Percentiles rank a stretch among this genome's conserved stretches.
phyloP scores from a whole-genome alignment of 2,888 invertebrate species.

The Lasioglossum calceatum region DNA sequence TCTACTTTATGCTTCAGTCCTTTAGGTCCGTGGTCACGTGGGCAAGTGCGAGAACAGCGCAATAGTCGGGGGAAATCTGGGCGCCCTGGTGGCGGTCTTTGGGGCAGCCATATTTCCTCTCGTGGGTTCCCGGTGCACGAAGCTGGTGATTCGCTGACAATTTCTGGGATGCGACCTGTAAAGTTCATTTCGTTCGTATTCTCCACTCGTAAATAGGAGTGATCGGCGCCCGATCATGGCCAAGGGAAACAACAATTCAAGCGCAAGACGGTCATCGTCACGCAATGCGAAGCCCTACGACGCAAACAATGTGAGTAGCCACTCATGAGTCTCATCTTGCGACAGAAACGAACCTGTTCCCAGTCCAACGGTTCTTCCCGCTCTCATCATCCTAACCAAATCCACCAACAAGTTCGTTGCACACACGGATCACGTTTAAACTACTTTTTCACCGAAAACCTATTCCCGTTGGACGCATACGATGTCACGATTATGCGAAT shows the following conservation, averaged over 20 bases:
- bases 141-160: constrained; percentile 78
- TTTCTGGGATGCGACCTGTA: constrained; percentile 79
- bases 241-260: constrained; percentile 81
- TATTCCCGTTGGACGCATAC: constrained; percentile 59
- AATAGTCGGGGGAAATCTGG: constrained; percentile 67
- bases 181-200: constrained; percentile 69
- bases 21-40: constrained; percentile 51
- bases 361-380: constrained; percentile 54
- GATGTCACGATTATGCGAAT: constrained; percentile 69
- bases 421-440: constrained; percentile 4
- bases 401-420: constrained; percentile 10
- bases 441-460: constrained; percentile 66
- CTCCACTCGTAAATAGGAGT: constrained; percentile 61
- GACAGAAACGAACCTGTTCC: constrained; percentile 43
- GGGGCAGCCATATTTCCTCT: constrained; percentile 82
- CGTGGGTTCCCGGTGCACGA: constrained; percentile 77
- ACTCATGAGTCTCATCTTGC: constrained; percentile 42
- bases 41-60: constrained; percentile 52
- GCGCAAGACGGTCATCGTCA: constrained; percentile 79
- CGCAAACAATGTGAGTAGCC: constrained; percentile 85
- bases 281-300: constrained; percentile 84
- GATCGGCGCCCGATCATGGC: constrained; percentile 76
- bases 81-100: constrained; percentile 75
- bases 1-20: too few species aligned
- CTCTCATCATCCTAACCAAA: constrained; percentile 39